phyloP scores from a whole-genome alignment of 2,797 vertebrate genomes.

The Parauchenoglanis ngamensis region DNA sequence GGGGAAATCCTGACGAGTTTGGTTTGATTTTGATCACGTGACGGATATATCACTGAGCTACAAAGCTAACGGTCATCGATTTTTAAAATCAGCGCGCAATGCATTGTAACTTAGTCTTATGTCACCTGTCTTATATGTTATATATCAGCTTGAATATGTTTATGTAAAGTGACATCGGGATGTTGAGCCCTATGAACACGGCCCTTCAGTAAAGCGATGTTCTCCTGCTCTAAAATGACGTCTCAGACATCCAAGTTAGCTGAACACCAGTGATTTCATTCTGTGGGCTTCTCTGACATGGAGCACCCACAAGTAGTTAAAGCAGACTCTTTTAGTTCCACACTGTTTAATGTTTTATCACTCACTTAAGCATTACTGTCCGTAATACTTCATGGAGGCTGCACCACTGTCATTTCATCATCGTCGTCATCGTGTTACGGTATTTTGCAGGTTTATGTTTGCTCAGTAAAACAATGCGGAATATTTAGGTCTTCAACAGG shows the following conservation, averaged over 20 bases:
- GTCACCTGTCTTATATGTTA: neutral
- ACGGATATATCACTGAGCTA: neutral
- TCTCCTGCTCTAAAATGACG: no score
- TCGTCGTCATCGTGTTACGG: neutral
- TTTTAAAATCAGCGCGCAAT: neutral
- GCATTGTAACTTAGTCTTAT: neutral
- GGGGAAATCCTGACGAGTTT: neutral
- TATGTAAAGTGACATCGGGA: neutral
- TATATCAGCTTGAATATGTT: no score
- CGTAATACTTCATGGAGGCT: constrained; percentile 1
- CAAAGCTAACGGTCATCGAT: neutral
- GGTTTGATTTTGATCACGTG: neutral
- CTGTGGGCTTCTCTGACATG: neutral
- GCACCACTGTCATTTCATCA: neutral
- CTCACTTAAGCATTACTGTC: neutral
- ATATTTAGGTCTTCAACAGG: neutral
- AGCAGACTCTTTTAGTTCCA: constrained; percentile 5
- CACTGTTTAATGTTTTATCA: constrained; percentile 19
- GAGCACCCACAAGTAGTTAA: constrained; percentile 5
- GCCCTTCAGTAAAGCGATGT: neutral
- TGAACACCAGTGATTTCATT: neutral
- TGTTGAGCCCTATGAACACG: neutral
- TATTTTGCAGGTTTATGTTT: constrained; percentile 4
- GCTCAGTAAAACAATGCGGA: neutral
- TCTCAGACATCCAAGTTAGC: neutral